Percentiles rank a stretch among this genome's conserved stretches.
Evolutionary conservation across 2,888 invertebrate species (phyloP).

Genomic region (Dugesia japonica): DNA sequence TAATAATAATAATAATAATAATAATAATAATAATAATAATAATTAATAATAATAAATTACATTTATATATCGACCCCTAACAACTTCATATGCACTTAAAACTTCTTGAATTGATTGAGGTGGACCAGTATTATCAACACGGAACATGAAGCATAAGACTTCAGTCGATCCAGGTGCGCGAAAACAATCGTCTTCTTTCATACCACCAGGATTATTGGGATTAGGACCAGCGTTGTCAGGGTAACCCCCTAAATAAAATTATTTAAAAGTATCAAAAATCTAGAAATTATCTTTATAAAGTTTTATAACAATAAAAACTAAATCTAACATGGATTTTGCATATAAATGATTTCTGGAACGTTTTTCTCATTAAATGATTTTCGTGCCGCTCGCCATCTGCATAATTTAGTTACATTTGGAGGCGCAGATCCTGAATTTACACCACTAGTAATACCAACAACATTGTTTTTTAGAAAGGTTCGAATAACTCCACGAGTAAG

Average conservation of each 20-base stretch:
- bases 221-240: slow-evolving; percentile 41
- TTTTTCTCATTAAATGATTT: background rate
- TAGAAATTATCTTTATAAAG: background rate
- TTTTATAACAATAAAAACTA: no score
- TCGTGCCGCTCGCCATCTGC: slow-evolving; percentile 22
- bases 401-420: background rate
- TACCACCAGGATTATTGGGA: slow-evolving; percentile 40
- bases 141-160: slow-evolving; percentile 42
- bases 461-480: background rate
- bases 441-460: slow-evolving; percentile 32
- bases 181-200: slow-evolving; percentile 40
- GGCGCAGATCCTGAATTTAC: slow-evolving; percentile 29
- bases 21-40: background rate
- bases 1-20: background rate
- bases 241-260: slow-evolving; percentile 40
- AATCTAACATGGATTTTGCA: slow-evolving; percentile 26
- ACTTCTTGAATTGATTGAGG: slow-evolving; percentile 40
- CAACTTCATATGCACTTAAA: slow-evolving; percentile 39
- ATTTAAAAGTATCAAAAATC: background rate
- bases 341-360: slow-evolving; percentile 20
- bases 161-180: slow-evolving; percentile 38
- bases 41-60: background rate
- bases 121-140: slow-evolving; percentile 43
- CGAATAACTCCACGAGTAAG: slow-evolving; percentile 28
- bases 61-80: slow-evolving; percentile 38